phyloP scores from a whole-genome alignment of 2,888 invertebrate species.

The Megaustenia siamemsis region DNA sequence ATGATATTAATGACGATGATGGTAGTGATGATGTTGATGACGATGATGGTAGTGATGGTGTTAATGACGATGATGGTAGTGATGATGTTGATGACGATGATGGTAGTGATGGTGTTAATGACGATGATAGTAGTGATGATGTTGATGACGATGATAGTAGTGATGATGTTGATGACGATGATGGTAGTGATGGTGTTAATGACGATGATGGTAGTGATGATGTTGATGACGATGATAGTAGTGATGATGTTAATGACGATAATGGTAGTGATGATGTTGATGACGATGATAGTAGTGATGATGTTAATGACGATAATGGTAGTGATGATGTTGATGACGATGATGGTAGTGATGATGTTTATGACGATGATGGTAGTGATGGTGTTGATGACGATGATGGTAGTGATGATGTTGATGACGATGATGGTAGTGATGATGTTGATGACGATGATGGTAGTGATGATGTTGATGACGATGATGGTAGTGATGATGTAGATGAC shows the following conservation, averaged over 20 bases:
- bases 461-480: background rate
- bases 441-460: background rate
- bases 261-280: background rate
- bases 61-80: background rate
- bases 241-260: background rate
- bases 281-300: slow-evolving; percentile 7
- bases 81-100: background rate
- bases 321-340: background rate
- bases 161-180: too few species aligned
- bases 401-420: background rate
- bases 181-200: too few species aligned
- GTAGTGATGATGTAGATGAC: too few species aligned
- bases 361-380: background rate
- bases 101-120: background rate
- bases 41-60: background rate
- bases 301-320: background rate
- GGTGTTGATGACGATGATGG: background rate
- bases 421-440: background rate
- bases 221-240: background rate
- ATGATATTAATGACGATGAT: background rate
- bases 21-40: background rate
- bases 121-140: background rate
- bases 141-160: too few species aligned
- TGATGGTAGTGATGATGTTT: slow-evolving; percentile 2
- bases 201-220: background rate